Evolutionary conservation across 2,888 invertebrate species (phyloP), one percentile per base, ranked within the genome.

Genomic region (Celastrina argiolus): DNA sequence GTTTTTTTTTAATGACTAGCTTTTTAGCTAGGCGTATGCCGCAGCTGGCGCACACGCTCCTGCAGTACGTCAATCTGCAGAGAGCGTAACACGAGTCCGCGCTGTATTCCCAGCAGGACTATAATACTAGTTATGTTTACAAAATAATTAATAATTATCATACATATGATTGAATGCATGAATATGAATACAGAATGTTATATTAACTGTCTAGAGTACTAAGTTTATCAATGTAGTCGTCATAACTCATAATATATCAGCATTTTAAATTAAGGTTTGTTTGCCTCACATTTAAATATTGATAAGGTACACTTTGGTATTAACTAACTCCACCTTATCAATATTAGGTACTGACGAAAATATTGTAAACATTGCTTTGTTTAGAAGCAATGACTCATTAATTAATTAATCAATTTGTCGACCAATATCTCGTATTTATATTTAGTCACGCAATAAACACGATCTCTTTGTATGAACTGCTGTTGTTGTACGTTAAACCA

Each of bases 31-130:
- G n/a, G n/a, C n/a, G n/a, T n/a, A n/a, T n/a, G n/a, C n/a, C 97
- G 61, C 97, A 97, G 77, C 93, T 98, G 69, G 96, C 97, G 12
- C 94, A 95, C 78, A 95, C 95, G 66, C 92, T 98, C 74, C 92
- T 97, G 72, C 96, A 97, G 81, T 95, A 97, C 78, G 93, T 97
- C 63, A 96, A 97, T 87, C 92, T 96, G 78, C 97, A 98, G 85
- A 92, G 96, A 75, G 95, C 96, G 16, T 98, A 97, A 85, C 98
- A 98, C 78, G 95, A 96, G 83, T 95, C 95, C 72, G 96, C 96
- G 65, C 87, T 97, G 77, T 94, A 95, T 78, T 94, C 94, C 71
- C 92, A 98, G 70, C 95, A 97, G 82, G 94, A 94, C 73, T n/a
- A n/a, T n/a, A n/a, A n/a, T n/a, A n/a, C n/a, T n/a, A n/a, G n/a